These are phyloP conservation scores for Alouatta palliata DNA, from an alignment of 2,113 vertebrate species.

Conservation along the genomic window DNA sequence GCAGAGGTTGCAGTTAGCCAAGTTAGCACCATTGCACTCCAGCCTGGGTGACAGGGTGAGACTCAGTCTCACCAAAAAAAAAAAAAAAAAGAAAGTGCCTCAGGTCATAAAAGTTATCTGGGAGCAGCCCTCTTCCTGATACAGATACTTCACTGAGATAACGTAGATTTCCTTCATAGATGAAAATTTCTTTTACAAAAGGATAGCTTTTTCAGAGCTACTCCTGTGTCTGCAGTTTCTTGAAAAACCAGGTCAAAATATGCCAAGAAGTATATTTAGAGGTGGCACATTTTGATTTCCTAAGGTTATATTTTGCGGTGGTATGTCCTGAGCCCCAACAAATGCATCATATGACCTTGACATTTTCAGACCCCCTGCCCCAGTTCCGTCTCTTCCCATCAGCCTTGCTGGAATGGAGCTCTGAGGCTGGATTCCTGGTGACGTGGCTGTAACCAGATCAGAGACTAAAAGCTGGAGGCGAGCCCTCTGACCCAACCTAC, in stretches of 20 bases:
- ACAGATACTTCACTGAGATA: neutral
- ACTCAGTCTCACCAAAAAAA: too few species aligned
- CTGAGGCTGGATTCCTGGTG: rapidly evolving
- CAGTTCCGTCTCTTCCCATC: neutral
- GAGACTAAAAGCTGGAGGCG: neutral
- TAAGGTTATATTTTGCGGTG: neutral
- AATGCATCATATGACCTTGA: neutral
- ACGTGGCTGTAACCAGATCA: neutral
- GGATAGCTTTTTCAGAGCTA: neutral
- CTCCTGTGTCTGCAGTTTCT: neutral
- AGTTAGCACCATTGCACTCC: too few species aligned
- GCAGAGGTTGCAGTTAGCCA: too few species aligned
- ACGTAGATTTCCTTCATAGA: neutral
- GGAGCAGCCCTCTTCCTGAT: neutral
- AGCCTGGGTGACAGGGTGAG: too few species aligned
- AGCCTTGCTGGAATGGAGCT: neutral
- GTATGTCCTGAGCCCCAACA: neutral
- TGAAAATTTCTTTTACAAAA: neutral
- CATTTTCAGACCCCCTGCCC: neutral
- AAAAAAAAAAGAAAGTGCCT: neutral
- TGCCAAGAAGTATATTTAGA: neutral
- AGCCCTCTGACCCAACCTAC: neutral
- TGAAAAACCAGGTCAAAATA: neutral
- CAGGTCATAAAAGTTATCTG: neutral
- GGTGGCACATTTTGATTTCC: neutral